Conservation (phyloP, 2,888 invertebrate species). For the Dryobota labecula region DNA sequence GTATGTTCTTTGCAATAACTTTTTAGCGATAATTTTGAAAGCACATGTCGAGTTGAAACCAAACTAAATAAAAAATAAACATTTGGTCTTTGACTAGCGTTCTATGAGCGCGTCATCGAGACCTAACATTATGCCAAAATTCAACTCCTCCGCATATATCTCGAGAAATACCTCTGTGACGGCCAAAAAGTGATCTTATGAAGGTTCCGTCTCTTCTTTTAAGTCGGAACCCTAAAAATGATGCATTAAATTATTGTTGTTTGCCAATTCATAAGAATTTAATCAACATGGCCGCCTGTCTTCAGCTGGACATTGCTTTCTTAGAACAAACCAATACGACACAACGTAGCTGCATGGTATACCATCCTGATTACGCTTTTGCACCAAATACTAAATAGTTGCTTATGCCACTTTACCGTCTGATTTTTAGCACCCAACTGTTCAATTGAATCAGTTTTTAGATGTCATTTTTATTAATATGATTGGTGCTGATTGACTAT, state of each 20-base stretch:
- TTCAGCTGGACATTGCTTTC: neutral
- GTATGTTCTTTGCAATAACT: neutral
- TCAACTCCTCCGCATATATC: neutral
- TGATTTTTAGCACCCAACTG: too few species aligned
- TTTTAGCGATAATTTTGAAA: neutral
- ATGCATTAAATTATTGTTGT: too few species aligned
- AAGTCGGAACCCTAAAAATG: neutral
- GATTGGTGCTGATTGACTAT: too few species aligned
- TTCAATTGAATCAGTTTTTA: neutral
- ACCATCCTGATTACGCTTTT: too few species aligned
- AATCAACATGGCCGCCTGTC: neutral
- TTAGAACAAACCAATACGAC: neutral
- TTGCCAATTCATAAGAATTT: neutral
- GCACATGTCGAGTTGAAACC: neutral
- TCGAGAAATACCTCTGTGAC: neutral
- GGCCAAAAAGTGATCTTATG: neutral
- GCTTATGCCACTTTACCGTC: too few species aligned
- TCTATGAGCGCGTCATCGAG: neutral
- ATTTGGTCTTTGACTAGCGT: neutral
- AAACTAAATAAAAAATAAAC: neutral
- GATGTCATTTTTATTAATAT: neutral
- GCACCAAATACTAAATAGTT: too few species aligned
- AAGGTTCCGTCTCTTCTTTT: neutral
- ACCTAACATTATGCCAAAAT: neutral
- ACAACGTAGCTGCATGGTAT: neutral